phyloP scores from a whole-genome alignment of 2,888 invertebrate species.

The Synanthedon myopaeformis region DNA sequence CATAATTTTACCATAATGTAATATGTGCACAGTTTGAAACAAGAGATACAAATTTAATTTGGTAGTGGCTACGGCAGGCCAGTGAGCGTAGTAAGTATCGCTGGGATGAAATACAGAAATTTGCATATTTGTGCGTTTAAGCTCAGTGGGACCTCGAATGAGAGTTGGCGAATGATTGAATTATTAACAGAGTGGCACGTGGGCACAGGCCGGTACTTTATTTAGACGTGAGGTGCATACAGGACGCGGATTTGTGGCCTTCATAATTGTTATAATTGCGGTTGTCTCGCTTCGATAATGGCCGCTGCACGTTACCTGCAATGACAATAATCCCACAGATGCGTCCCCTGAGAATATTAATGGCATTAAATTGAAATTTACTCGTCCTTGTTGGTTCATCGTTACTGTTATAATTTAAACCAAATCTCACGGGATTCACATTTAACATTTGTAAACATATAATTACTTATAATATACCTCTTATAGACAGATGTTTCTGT shows the following conservation, averaged over 20 bases:
- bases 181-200: conserved; percentile 50
- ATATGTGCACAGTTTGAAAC: not conserved
- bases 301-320: conserved; percentile 9
- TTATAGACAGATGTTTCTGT: too few relatives aligned
- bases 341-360: conserved; percentile 25
- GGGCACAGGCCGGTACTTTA: conserved; percentile 29
- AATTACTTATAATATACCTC: too few relatives aligned
- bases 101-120: conserved; percentile 20
- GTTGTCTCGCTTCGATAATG: conserved; percentile 34
- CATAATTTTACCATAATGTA: too few relatives aligned
- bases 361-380: conserved; percentile 4
- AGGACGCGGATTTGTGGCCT: conserved; percentile 21
- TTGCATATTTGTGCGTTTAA: conserved; percentile 57
- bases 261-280: conserved; percentile 48
- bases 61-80: conserved; percentile 36
- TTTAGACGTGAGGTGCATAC: conserved; percentile 45
- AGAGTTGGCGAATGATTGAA: conserved; percentile 42
- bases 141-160: conserved; percentile 16
- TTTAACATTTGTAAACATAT: too few relatives aligned
- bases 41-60: conserved; percentile 36
- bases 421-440: too few relatives aligned
- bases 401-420: too few relatives aligned
- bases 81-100: conserved; percentile 22
- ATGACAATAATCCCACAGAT: conserved; percentile 17
- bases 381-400: not conserved